Evolutionary conservation across 2,797 vertebrate genomes (phyloP).

Genomic region (Hippopotamyrus pictus): DNA sequence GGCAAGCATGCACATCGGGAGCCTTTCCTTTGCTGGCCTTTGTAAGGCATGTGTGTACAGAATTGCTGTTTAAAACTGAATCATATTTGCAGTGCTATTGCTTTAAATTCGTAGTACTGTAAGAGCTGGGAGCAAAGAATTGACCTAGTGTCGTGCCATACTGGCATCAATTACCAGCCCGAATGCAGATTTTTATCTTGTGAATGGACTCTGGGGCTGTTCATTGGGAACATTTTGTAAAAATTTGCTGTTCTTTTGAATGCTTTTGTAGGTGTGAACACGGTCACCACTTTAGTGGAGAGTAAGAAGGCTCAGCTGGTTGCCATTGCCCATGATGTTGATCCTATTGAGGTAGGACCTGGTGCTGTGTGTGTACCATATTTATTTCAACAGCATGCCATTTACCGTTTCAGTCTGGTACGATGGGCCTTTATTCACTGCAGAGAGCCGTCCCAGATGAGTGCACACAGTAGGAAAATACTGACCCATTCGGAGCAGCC

Average conservation of each 20-base stretch:
- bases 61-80: not conserved
- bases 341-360: conserved; percentile 82
- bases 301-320: conserved; percentile 97
- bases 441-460: not conserved
- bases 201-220: not conserved
- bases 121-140: not conserved
- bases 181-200: not conserved
- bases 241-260: not conserved
- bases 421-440: not conserved
- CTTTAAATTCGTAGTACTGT: not conserved
- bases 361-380: not conserved
- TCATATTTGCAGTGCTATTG: not conserved
- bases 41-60: not conserved
- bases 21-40: not conserved
- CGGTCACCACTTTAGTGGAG: conserved; percentile 87
- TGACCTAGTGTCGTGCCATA: not conserved
- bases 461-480: not conserved
- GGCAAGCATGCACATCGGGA: not conserved
- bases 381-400: not conserved
- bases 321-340: conserved; percentile 87
- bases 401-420: not conserved
- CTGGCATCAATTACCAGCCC: not conserved
- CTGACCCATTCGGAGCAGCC: not conserved
- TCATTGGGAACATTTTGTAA: not conserved
- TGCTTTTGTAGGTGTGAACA: conserved; percentile 78